These are phyloP conservation scores for Neomicropteryx cornuta DNA, from an alignment of 1,140 invertebrate species.

Conservation along the genomic window DNA sequence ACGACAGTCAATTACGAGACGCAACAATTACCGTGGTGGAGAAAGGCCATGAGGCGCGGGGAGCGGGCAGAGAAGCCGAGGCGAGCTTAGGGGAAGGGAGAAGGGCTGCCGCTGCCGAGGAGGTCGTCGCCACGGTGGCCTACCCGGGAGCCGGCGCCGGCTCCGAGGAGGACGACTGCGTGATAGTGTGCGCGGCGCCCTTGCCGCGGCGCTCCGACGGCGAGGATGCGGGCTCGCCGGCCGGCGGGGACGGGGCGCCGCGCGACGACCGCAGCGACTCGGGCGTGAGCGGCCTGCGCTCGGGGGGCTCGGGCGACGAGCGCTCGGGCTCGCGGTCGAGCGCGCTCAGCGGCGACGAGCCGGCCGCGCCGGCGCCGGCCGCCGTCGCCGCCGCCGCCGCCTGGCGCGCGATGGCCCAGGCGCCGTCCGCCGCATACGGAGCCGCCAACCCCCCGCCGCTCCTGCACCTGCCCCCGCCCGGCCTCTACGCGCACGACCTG, in stretches of 20 bases:
- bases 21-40: too few species aligned
- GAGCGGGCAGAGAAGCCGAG: too few species aligned
- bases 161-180: constrained; percentile 44
- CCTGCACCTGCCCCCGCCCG: constrained; percentile 28
- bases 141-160: too few species aligned
- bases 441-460: constrained; percentile 28
- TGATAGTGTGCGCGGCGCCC: constrained; percentile 37
- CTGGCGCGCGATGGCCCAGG: constrained; percentile 37
- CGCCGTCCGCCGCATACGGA: constrained; percentile 17
- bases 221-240: constrained; percentile 23
- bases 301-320: constrained; percentile 65
- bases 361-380: constrained; percentile 23
- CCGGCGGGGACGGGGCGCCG: constrained; percentile 39
- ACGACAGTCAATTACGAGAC: too few species aligned
- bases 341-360: constrained; percentile 45
- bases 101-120: too few species aligned
- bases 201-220: constrained; percentile 9
- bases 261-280: constrained; percentile 56
- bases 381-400: constrained; percentile 13
- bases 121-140: too few species aligned
- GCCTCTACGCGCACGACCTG: constrained; percentile 29
- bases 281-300: constrained; percentile 46
- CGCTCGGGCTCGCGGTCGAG: constrained; percentile 52
- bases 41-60: too few species aligned
- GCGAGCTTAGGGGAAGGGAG: too few species aligned